Conservation (phyloP, 2,113 vertebrate species). For the Petromus typicus region DNA sequence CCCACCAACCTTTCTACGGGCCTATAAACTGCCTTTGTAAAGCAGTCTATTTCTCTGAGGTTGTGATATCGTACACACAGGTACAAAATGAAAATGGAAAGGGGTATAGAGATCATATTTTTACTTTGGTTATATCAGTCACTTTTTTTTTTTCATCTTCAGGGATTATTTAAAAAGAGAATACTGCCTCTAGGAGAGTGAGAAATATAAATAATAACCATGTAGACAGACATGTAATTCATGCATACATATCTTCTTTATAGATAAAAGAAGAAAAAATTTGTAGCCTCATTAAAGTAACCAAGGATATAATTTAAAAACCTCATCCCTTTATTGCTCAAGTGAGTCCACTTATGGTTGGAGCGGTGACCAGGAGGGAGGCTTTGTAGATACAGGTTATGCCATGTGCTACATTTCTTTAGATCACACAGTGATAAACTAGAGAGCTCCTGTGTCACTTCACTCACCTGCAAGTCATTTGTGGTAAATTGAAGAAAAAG, state of each 20-base stretch:
- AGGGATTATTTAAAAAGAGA: background rate
- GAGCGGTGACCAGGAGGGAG: conserved; percentile 68
- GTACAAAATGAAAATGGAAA: conserved; percentile 32
- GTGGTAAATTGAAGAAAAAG: background rate
- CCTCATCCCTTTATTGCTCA: conserved; percentile 81
- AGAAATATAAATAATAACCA: conserved; percentile 42
- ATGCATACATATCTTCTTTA: conserved; percentile 77
- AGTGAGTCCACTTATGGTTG: conserved; percentile 82
- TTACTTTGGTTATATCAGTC: background rate
- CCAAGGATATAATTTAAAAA: conserved; percentile 86
- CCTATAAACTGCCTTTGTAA: background rate
- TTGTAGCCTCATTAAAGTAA: conserved; percentile 84
- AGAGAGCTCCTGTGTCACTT: background rate
- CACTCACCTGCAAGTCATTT: background rate
- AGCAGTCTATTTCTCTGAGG: background rate
- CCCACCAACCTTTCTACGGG: background rate
- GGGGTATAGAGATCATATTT: background rate
- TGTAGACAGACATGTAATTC: conserved; percentile 4
- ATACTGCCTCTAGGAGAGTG: background rate
- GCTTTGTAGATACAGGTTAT: conserved; percentile 75
- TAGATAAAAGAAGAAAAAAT: conserved; percentile 85
- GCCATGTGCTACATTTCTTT: conserved; percentile 59
- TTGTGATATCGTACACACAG: background rate
- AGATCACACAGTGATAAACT: conserved; percentile 49
- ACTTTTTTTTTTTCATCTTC: conserved; percentile 17